Conservation (phyloP, 2,797 vertebrate genomes). For the Pangasius djambal region DNA sequence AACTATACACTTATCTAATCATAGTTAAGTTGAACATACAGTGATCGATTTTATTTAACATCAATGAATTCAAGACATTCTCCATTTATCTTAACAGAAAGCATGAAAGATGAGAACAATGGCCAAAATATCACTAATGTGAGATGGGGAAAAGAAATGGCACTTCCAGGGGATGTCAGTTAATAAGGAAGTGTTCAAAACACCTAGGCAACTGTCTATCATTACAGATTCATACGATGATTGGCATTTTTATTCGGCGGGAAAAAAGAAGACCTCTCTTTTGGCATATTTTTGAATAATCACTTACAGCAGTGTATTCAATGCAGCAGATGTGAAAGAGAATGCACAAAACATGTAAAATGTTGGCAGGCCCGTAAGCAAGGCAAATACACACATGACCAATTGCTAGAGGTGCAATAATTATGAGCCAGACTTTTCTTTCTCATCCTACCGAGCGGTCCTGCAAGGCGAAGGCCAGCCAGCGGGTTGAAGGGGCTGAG, state of each 20-base stretch:
- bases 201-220: background rate
- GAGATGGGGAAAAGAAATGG: background rate
- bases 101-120: background rate
- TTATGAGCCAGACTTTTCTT: background rate
- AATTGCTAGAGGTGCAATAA: background rate
- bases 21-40: background rate
- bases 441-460: conserved; percentile 86
- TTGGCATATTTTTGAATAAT: background rate
- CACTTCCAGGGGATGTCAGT: background rate
- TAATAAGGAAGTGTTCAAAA: background rate
- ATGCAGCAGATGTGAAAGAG: background rate
- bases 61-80: background rate
- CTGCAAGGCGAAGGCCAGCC: conserved; percentile 90
- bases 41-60: background rate
- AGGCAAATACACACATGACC: background rate
- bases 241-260: background rate
- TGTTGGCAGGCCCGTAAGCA: background rate
- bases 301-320: background rate
- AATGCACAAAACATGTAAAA: background rate
- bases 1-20: background rate
- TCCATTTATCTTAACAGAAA: background rate
- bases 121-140: background rate
- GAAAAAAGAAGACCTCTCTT: background rate
- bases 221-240: background rate
- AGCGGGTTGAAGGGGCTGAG: conserved; percentile 92